A percentile compares a stretch with the other conserved stretches of the same genome.
These are phyloP conservation scores for Picathartes gymnocephalus DNA, from an alignment of 2,113 vertebrate species.

Conservation along the genomic window DNA sequence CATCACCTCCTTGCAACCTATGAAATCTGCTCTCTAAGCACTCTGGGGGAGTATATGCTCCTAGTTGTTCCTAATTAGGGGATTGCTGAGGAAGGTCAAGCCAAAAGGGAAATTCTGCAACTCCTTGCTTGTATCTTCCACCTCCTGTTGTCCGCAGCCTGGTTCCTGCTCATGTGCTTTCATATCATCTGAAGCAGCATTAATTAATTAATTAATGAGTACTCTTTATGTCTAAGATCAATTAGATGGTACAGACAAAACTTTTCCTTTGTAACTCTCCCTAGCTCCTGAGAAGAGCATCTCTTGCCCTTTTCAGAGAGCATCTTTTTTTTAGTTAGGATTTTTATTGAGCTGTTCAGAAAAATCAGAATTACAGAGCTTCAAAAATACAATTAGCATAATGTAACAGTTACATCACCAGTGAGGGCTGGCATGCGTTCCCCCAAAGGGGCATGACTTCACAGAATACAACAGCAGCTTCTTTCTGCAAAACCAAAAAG, in stretches of 20 bases:
- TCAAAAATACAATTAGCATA: constrained; percentile 42
- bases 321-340: constrained; percentile 38
- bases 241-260: background rate
- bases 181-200: background rate
- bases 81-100: background rate
- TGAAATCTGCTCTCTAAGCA: background rate
- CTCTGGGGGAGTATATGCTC: background rate
- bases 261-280: background rate
- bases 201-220: constrained; percentile 21
- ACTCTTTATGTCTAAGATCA: background rate
- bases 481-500: background rate
- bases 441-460: background rate
- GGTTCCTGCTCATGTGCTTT: background rate
- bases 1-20: background rate
- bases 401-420: constrained; percentile 15
- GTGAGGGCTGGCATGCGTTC: constrained; percentile 20
- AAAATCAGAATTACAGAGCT: constrained; percentile 20
- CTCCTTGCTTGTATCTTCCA: background rate
- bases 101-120: background rate
- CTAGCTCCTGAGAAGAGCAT: background rate
- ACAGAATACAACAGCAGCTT: background rate
- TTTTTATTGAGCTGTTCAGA: constrained; percentile 23
- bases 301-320: background rate
- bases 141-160: background rate
- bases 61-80: background rate